Conservation (phyloP, 2,888 invertebrate species). For the Aphodius granarius region DNA sequence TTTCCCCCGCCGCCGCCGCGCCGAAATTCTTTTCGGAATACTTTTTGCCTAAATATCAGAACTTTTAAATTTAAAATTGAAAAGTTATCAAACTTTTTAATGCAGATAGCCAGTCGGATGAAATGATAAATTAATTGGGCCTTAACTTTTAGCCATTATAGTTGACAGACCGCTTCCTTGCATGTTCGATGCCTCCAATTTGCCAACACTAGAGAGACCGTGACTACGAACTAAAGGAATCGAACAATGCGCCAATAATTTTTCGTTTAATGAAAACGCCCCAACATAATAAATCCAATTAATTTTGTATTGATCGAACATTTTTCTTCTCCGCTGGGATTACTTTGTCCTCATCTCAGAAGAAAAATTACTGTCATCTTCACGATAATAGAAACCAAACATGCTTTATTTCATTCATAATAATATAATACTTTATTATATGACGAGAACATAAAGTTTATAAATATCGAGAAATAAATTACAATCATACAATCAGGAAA, state of each 20-base stretch:
- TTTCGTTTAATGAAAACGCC: neutral
- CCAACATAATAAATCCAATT: neutral
- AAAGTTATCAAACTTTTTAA: constrained; percentile 28
- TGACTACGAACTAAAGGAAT: neutral
- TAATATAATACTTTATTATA: no score
- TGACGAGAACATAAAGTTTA: no score
- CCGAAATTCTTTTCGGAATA: constrained; percentile 20
- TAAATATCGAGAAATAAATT: no score
- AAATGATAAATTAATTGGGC: constrained; percentile 23
- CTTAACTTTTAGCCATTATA: constrained; percentile 23
- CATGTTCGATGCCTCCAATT: neutral
- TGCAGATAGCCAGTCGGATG: constrained; percentile 10
- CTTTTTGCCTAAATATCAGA: constrained; percentile 26
- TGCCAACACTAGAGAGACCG: neutral
- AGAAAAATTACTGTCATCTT: no score
- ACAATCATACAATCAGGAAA: no score
- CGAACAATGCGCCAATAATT: neutral
- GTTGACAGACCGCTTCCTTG: neutral
- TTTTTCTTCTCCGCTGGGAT: neutral
- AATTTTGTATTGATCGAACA: neutral
- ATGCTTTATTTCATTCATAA: no score
- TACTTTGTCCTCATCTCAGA: neutral
- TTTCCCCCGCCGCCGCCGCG: neutral
- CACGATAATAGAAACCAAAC: no score
- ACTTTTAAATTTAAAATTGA: constrained; percentile 33